Percentiles rank a stretch among this genome's conserved stretches.
These are phyloP conservation scores for Hydrocynus forskahlii DNA, from an alignment of 2,797 vertebrate species.

Conservation along the genomic window DNA sequence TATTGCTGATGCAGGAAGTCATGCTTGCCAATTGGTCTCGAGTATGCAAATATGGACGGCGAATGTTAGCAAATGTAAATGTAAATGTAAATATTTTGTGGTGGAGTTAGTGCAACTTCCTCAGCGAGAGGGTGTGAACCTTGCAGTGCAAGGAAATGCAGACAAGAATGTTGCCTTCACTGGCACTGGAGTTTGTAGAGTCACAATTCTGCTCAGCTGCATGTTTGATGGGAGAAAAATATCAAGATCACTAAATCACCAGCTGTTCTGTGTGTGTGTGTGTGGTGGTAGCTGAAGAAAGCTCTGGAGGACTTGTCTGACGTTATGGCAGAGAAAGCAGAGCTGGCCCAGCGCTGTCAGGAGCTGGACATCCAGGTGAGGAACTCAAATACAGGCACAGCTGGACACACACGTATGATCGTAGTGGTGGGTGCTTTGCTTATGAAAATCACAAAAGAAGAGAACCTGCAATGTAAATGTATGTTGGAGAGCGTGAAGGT, in stretches of 20 bases:
- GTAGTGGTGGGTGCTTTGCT: too few species aligned
- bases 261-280: neutral
- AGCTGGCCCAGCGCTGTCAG: conserved; percentile 90
- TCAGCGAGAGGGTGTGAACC: neutral
- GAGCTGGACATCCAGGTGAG: conserved; percentile 94
- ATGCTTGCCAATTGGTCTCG: neutral
- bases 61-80: neutral
- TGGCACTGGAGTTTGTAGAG: neutral
- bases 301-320: conserved; percentile 86
- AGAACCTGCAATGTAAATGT: neutral
- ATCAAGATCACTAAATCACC: neutral
- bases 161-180: neutral
- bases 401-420: neutral
- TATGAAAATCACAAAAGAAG: neutral
- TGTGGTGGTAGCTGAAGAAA: conserved; percentile 84
- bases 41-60: neutral
- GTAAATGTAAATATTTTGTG: neutral
- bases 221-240: neutral
- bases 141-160: neutral
- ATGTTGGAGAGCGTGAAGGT: neutral
- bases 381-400: neutral
- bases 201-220: neutral
- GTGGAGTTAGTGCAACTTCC: neutral
- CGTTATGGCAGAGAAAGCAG: conserved; percentile 88
- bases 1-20: neutral